These are phyloP conservation scores for Microplitis mediator DNA, from an alignment of 1,140 invertebrate genomes.

Conservation along the genomic window DNA sequence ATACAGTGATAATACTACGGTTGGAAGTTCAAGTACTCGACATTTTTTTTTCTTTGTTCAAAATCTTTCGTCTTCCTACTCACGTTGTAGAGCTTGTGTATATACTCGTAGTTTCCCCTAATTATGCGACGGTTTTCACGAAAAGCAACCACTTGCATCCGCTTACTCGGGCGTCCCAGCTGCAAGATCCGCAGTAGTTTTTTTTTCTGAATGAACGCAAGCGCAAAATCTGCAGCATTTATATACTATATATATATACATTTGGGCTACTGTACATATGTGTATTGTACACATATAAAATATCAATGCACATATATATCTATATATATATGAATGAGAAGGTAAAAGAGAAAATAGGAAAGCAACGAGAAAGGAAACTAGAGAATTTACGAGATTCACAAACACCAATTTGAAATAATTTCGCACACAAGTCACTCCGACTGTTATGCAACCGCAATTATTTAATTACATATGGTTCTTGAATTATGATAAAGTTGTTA, in stretches of 20 bases:
- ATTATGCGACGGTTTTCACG: neutral
- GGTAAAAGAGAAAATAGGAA: neutral
- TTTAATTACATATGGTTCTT: slow-evolving; percentile 12
- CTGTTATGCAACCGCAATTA: slow-evolving; percentile 5
- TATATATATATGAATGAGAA: neutral
- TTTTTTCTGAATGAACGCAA: neutral
- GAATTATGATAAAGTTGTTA: neutral
- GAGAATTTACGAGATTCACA: slow-evolving; percentile 6
- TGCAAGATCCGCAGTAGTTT: neutral
- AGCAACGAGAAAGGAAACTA: neutral
- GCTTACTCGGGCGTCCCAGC: slow-evolving; percentile 7
- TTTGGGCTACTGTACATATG: neutral
- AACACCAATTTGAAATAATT: slow-evolving; percentile 17
- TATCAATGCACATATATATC: neutral
- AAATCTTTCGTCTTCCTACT: neutral
- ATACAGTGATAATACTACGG: no score
- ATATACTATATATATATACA: neutral
- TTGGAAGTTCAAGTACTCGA: neutral
- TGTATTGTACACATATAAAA: neutral
- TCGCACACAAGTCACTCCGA: neutral
- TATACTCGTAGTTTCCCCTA: neutral
- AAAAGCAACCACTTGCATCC: slow-evolving; percentile 1
- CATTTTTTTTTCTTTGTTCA: neutral
- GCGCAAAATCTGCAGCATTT: neutral
- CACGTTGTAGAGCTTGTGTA: neutral